Evolutionary conservation across 2,113 vertebrate genomes (phyloP), one percentile per base, ranked within the genome.

Genomic region (Otus sunia): DNA sequence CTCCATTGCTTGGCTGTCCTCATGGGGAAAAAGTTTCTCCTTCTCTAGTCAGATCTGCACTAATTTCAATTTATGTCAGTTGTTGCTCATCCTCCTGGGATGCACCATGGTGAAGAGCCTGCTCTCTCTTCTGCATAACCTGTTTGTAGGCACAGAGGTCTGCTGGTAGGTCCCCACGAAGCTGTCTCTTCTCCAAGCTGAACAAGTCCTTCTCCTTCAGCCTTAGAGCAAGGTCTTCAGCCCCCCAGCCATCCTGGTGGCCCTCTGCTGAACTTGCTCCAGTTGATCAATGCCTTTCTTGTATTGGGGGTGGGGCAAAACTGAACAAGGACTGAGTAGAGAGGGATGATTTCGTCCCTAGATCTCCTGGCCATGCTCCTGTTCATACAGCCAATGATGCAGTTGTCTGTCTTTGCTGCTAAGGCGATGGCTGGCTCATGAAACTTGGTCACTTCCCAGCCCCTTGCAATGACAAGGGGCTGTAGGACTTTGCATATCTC

Each of bases 371-470:
- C 29, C 22, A 4, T 6, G 4, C 47, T 55, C 2, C 29, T 82
- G 32, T 13, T 78, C 36, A 2, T 23, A 6, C 2, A 41, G 47
- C 25, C 45, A 55, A 29, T 64, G 45, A 13, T 63, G 32, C 25
- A 53, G 60, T 50, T 88, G 37, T 41, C 14, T 29, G 75, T 11
- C 47, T 66, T 49, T 41, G 21, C 71, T 88, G 39, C 47, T 14
- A 3, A 32, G 50, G 55, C 52, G 4, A 0, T 4, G 34, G 3
- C 2, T 85, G 47, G 10, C 41, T 0, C 36, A 3, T 10, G 66
- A 29, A 58, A 18, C 8, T 32, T 62, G 6, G 11, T 59, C 32
- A 39, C 12, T 34, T 91, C 37, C 22, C 45, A 62, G 41, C 11
- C 8, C 45, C 12, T 52, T 59, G 37, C 64, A 36, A 12, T 8